Evolutionary conservation across 2,888 invertebrate species (phyloP).

Genomic region (Plagiodera versicolora): DNA sequence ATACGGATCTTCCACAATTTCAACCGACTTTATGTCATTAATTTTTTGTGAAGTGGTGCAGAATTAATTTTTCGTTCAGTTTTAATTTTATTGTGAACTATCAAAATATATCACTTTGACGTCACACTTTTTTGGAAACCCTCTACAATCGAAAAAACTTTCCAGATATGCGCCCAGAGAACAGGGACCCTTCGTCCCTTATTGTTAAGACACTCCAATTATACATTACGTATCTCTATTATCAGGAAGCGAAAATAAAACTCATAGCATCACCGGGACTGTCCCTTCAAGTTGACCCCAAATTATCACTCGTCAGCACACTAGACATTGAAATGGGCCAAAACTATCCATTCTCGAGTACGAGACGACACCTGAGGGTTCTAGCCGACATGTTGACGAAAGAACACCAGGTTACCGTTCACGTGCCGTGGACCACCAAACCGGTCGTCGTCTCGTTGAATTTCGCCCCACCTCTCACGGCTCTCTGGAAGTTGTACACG

Average conservation of each 20-base stretch:
- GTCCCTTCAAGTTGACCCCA: slow-evolving; percentile 57
- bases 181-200: no score
- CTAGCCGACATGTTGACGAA: slow-evolving; percentile 76
- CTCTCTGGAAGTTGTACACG: slow-evolving; percentile 81
- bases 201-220: no score
- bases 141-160: no score
- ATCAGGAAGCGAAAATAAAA: slow-evolving; percentile 62
- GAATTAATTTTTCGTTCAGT: no score
- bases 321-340: slow-evolving; percentile 53
- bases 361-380: slow-evolving; percentile 58
- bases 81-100: no score
- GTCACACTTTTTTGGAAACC: no score
- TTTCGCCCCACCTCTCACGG: slow-evolving; percentile 81
- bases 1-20: no score
- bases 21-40: no score
- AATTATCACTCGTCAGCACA: slow-evolving; percentile 55
- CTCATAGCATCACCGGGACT: slow-evolving; percentile 72
- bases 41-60: no score
- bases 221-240: neutral
- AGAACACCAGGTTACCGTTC: slow-evolving; percentile 61
- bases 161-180: no score
- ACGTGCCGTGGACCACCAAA: slow-evolving; percentile 77
- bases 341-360: slow-evolving; percentile 46
- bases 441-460: slow-evolving; percentile 74
- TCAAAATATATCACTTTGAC: no score